Base-by-base conservation (phyloP, 2,113 vertebrate genomes). In the Gobius niger region DNA sequence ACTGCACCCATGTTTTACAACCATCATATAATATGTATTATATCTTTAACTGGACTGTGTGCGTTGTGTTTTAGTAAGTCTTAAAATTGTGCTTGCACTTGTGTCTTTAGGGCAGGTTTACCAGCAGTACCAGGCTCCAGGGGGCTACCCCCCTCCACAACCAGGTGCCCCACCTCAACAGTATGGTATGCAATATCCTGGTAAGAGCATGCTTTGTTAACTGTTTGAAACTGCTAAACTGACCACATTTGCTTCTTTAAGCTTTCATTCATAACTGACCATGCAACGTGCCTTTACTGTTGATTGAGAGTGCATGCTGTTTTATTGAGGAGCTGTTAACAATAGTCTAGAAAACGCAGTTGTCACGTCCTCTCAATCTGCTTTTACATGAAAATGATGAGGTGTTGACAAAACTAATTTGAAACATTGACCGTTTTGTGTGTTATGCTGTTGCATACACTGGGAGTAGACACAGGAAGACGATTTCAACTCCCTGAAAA, bases 181-280 rank as follows among this genome's bases (percentile, higher is more conserved):
- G 89, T 99, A 98, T 0, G 89, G 93, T 56, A 80, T 98, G 93
- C 98, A 97, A 91, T 99, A 99, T 89, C 87, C 95, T 92, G 97
- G 98, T 99, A 94, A 95, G 95, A 82, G 13, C 16, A 9, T n/a
- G 61, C 42, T 15, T 54, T 5, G 13, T 59, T 60, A 14, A 10
- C 9, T 15, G 13, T 16, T 9, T 42, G 16, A 5, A 60, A 60
- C 12, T 60, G 57, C 57, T 60, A 42, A 60, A 42, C 8, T 44
- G 40, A 60, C 40, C n/a, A 50, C 14, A 44, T 14, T 15, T 41
- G 7, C 11, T 14, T 12, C 7, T 16, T 54, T 24, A 57, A 40
- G 54, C 40, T 0, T 40, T 57, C 40, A 40, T 40, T 52, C 50
- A 18, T 57, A 40, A 56, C 24, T 41, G 14, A 40, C 54, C 12